Percentiles rank a stretch among this genome's conserved stretches.
phyloP scores from a whole-genome alignment of 1,140 invertebrate species.

The Cydia splendana region DNA sequence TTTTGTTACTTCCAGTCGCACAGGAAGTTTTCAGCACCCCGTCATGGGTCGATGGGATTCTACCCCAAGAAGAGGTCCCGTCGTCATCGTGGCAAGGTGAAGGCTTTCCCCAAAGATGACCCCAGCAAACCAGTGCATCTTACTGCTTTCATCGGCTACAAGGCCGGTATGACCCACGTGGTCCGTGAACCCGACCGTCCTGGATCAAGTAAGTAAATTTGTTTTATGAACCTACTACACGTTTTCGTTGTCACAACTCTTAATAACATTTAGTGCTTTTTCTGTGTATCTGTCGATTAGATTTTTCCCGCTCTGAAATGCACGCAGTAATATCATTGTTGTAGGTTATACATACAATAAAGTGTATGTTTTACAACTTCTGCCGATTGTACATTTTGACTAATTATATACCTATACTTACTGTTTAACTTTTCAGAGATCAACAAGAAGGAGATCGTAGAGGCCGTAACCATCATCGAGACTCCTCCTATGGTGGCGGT shows the following conservation, averaged over 20 bases:
- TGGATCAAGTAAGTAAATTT: constrained; percentile 94
- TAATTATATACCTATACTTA: neutral
- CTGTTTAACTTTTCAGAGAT: constrained; percentile 86
- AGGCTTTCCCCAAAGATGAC: constrained; percentile 99
- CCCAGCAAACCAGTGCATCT: constrained; percentile 97
- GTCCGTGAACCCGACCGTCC: constrained; percentile 99
- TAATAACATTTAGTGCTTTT: no score
- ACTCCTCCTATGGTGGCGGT: constrained; percentile 99
- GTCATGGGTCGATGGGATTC: constrained; percentile 99
- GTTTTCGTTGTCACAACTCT: no score
- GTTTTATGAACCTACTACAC: neutral
- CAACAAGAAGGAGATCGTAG: constrained; percentile 99
- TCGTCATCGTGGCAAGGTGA: constrained; percentile 98
- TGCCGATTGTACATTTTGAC: neutral
- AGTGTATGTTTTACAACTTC: no score
- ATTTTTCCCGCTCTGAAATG: no score
- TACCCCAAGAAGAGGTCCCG: constrained; percentile 98
- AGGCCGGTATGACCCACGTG: constrained; percentile 99
- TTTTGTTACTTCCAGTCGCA: constrained; percentile 91
- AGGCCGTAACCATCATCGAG: constrained; percentile 99
- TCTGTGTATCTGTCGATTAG: no score
- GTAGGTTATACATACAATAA: no score
- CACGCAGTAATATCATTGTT: no score
- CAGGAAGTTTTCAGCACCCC: constrained; percentile 99
- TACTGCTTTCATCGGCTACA: constrained; percentile 98